A percentile compares a stretch with the other conserved stretches of the same genome.
Conservation (phyloP, 2,888 invertebrate genomes). For the Cataglyphis altisquamis region DNA sequence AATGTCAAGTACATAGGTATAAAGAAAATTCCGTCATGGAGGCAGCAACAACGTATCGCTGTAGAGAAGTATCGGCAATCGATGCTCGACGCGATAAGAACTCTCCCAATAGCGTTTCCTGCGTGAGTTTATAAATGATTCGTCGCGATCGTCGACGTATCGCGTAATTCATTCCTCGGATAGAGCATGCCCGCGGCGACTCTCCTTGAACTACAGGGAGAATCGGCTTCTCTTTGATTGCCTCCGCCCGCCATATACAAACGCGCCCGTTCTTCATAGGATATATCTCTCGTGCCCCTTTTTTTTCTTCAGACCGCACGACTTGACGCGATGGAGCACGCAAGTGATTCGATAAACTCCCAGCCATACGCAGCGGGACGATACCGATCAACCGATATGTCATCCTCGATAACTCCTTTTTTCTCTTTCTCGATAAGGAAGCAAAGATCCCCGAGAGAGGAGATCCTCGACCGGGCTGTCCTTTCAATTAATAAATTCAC, state of each 20-base stretch:
- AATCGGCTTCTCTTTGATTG: slow-evolving; percentile 73
- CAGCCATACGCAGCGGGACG: slow-evolving; percentile 71
- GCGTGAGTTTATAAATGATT: slow-evolving; percentile 61
- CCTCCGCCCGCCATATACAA: slow-evolving; percentile 57
- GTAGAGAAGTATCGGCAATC: slow-evolving; percentile 25
- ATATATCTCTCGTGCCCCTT: slow-evolving; percentile 56
- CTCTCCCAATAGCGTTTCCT: slow-evolving; percentile 35
- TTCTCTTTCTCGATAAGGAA: slow-evolving; percentile 64
- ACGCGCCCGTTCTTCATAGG: slow-evolving; percentile 62
- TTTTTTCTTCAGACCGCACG: slow-evolving; percentile 40
- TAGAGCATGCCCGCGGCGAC: slow-evolving; percentile 53
- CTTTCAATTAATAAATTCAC: slow-evolving; percentile 75
- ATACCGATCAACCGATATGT: slow-evolving; percentile 76
- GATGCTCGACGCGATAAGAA: slow-evolving; percentile 41
- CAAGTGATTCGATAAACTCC: slow-evolving; percentile 72
- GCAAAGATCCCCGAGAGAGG: slow-evolving; percentile 37
- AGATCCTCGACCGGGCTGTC: slow-evolving; percentile 17
- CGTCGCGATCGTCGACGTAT: slow-evolving; percentile 46
- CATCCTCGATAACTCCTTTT: slow-evolving; percentile 68
- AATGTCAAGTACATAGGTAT: not conserved
- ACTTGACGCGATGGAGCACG: slow-evolving; percentile 70
- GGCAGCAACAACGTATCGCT: slow-evolving; percentile 3
- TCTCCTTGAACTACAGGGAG: slow-evolving; percentile 55
- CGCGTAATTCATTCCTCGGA: slow-evolving; percentile 58
- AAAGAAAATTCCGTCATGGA: not conserved